phyloP scores from a whole-genome alignment of 2,797 vertebrate species.

The Hylomyscus alleni region DNA sequence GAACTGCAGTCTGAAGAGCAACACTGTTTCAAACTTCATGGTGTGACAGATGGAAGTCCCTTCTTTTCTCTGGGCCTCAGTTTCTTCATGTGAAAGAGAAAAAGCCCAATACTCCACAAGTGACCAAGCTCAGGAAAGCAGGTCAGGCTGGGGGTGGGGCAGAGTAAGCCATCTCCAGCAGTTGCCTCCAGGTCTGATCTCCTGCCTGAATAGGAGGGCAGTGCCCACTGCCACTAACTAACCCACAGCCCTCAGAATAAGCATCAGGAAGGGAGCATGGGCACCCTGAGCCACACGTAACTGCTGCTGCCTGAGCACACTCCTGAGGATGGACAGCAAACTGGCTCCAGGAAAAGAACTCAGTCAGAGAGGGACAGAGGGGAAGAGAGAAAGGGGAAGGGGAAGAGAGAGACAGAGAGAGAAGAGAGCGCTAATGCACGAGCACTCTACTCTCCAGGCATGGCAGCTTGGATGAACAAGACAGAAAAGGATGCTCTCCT shows the following conservation, averaged over 20 bases:
- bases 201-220: not conserved
- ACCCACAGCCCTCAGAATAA: not conserved
- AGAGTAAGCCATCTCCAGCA: not conserved
- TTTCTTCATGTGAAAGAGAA: constrained; percentile 10
- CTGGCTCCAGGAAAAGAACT: not conserved
- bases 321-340: not conserved
- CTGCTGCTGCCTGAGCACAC: not conserved
- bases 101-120: constrained; percentile 17
- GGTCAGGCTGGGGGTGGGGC: not conserved
- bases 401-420: too few species aligned
- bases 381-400: too few species aligned
- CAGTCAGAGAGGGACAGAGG: not conserved
- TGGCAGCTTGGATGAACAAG: not conserved
- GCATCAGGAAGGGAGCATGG: not conserved
- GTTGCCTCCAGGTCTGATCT: not conserved
- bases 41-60: not conserved
- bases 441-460: not conserved
- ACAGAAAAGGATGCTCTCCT: not conserved
- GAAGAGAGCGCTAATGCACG: too few species aligned
- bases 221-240: not conserved
- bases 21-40: constrained; percentile 9
- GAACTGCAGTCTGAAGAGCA: not conserved
- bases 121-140: not conserved
- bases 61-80: constrained; percentile 25
- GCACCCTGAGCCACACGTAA: not conserved